Percentiles rank a stretch among this genome's conserved stretches.
These are phyloP conservation scores for Hemicordylus capensis DNA, from an alignment of 2,113 vertebrate genomes.

Conservation along the genomic window DNA sequence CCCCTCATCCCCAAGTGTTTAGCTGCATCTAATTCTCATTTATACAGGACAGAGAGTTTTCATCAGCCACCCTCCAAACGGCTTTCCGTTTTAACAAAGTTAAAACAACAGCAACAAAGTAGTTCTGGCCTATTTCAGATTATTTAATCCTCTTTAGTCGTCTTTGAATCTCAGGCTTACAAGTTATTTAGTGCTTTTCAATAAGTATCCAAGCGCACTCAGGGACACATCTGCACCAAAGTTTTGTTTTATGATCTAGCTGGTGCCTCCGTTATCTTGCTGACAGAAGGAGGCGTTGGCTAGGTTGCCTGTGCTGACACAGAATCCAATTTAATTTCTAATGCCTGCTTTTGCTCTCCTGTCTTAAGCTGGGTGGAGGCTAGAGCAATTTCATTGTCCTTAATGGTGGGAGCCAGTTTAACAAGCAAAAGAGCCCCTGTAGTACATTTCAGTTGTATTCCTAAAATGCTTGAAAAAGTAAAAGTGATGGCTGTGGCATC, in stretches of 20 bases:
- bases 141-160: slow-evolving; percentile 53
- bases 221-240: slow-evolving; percentile 27
- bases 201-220: background rate
- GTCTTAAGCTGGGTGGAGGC: background rate
- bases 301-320: background rate
- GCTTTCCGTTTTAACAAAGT: background rate
- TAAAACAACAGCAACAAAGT: slow-evolving; percentile 2
- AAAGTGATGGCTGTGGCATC: background rate
- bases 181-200: slow-evolving; percentile 14
- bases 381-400: background rate
- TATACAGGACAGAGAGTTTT: background rate
- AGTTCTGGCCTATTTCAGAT: slow-evolving; percentile 48
- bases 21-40: background rate
- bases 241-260: background rate
- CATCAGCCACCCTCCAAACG: background rate
- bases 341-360: too few relatives aligned
- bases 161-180: slow-evolving; percentile 38
- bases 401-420: background rate
- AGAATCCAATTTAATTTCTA: background rate
- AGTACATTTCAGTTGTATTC: background rate
- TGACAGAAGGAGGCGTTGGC: accelerated
- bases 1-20: too few relatives aligned
- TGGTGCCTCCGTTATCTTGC: accelerated
- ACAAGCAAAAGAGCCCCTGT: background rate
- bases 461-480: background rate